A percentile compares a stretch with the other conserved stretches of the same genome.
These are phyloP conservation scores for Drosophila suzukii DNA, from an alignment of 1,140 invertebrate species.

Conservation along the genomic window DNA sequence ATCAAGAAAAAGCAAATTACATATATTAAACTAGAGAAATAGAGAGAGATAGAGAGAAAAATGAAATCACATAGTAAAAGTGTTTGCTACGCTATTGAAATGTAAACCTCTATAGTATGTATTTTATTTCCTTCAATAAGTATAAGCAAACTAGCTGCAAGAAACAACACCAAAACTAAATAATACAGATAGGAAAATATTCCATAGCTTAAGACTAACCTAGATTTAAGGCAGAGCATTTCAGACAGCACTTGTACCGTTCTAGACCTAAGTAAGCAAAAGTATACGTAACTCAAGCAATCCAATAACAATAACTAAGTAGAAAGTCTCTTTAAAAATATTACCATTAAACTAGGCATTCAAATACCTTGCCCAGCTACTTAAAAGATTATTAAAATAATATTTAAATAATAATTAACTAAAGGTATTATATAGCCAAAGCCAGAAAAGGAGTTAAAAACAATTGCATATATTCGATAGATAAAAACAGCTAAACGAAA, in stretches of 20 bases:
- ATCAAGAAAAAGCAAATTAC: constrained; percentile 35
- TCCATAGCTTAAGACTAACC: constrained; percentile 13
- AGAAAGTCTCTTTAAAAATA: constrained; percentile 3
- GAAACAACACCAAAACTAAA: constrained; percentile 61
- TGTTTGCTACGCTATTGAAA: constrained; percentile 69
- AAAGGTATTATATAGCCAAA: constrained; percentile 15
- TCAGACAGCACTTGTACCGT: constrained; percentile 72
- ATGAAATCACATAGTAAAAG: constrained; percentile 39
- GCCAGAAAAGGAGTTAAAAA: constrained; percentile 17
- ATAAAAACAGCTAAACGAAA: constrained; percentile 31
- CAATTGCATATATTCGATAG: constrained; percentile 23
- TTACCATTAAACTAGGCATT: not conserved
- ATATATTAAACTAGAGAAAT: constrained; percentile 23
- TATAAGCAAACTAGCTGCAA: constrained; percentile 44
- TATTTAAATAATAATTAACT: not conserved
- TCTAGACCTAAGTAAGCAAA: constrained; percentile 37
- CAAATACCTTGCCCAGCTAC: constrained; percentile 11
- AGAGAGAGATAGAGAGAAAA: constrained; percentile 8
- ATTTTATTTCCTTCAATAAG: not conserved
- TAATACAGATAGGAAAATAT: constrained; percentile 16
- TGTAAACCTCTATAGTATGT: constrained; percentile 13
- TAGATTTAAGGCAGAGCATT: constrained; percentile 77
- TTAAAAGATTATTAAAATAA: not conserved
- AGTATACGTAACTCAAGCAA: constrained; percentile 54
- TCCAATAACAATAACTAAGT: constrained; percentile 24